phyloP scores from a whole-genome alignment of 2,888 invertebrate genomes.

The Nemotelus nigrinus region DNA sequence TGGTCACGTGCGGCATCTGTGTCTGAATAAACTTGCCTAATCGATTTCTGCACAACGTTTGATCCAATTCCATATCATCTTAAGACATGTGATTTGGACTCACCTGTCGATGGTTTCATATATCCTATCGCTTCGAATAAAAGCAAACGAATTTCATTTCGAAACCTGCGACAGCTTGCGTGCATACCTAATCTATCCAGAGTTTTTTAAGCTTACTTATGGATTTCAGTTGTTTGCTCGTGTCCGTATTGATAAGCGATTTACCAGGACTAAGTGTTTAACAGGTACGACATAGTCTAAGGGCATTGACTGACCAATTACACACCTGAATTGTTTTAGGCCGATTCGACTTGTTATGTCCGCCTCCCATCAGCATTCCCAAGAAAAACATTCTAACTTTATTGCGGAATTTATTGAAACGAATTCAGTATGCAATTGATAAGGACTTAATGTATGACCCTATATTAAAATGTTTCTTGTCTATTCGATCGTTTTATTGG shows the following conservation, averaged over 20 bases:
- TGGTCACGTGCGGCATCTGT: too few relatives aligned
- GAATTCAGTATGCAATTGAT: background rate
- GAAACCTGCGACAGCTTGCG: too few relatives aligned
- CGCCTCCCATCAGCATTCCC: background rate
- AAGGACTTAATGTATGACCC: conserved; percentile 2
- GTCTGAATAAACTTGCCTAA: background rate
- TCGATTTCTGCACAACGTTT: background rate
- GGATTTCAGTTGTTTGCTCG: too few relatives aligned
- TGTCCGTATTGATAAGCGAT: too few relatives aligned
- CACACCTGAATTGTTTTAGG: background rate
- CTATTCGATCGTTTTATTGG: background rate
- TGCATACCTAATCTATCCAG: too few relatives aligned
- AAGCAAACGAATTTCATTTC: too few relatives aligned
- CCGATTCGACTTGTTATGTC: background rate
- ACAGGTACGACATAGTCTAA: background rate
- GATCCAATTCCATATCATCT: background rate
- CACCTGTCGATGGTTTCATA: background rate
- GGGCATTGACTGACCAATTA: background rate
- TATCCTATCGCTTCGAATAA: too few relatives aligned
- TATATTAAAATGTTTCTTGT: conserved; percentile 2
- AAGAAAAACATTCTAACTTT: background rate
- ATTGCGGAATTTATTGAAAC: background rate
- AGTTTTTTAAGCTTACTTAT: too few relatives aligned
- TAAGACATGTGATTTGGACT: background rate
- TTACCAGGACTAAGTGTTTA: too few relatives aligned